Evolutionary conservation across 2,888 invertebrate species (phyloP), one percentile per base, ranked within the genome.

Genomic region (Ormyrus pomaceus): DNA sequence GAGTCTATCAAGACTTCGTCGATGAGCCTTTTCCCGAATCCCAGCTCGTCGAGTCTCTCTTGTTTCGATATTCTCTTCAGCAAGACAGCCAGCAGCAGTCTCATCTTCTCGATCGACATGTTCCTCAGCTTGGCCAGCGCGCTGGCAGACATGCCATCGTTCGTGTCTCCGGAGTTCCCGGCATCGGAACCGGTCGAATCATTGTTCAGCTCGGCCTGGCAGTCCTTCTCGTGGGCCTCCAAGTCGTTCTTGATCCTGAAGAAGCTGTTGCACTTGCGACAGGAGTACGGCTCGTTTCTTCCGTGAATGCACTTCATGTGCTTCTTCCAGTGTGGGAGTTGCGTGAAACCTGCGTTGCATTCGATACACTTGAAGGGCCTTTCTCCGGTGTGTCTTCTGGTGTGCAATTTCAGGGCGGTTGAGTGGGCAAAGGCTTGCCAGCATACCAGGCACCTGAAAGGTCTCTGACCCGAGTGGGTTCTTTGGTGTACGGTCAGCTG

Each of bases 261-360:
- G 88, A 95, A 96, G 66, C 93, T 92, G 51, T 93, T 92, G 89
- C 97, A 97, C 71, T 93, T 93, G 34, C 92, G 91, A 88, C 97
- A 97, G 87, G 94, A 94, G 87, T 96, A 97, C 0, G 96, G 95
- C 84, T 95, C 95, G 82, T 93, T 93, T 84, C 95, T 94, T 51
- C 95, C 95, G 89, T 97, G 97, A 75, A 97, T 96, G 86, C 95
- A 95, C 82, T 94, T 93, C 96, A 97, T 96, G 89, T 97, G 97
- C 82, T 96, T 95, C 90, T 97, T 97, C 90, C 97, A 93, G 87
- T 97, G 97, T 0, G 97, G 96, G 77, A 97, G 90, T 88, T 97
- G 97, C 0, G 95, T 95, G 89, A 96, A 96, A 0, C 94, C 94
- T 56, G 94, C 93, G 56, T 94, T 94, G 64, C 91, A 91, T 80